Percentiles rank a stretch among this genome's conserved stretches.
Evolutionary conservation across 2,113 vertebrate genomes (phyloP).

Genomic region (Salvelinus namaycush): DNA sequence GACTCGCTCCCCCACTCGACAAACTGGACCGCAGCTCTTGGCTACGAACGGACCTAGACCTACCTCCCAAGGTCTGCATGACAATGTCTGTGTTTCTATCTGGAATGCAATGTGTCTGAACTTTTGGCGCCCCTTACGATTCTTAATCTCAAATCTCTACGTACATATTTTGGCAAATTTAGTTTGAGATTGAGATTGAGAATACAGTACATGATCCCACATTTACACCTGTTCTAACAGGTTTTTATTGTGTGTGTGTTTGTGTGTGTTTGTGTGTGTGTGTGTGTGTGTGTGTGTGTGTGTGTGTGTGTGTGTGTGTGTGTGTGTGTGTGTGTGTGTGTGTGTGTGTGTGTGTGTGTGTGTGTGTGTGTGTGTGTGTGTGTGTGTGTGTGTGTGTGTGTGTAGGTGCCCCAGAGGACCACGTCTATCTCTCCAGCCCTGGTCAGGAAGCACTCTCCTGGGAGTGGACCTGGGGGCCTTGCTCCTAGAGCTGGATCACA

Average conservation of each 20-base stretch:
- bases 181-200: no score
- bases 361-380: no score
- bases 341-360: constrained; percentile 3
- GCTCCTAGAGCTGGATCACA: constrained; percentile 87
- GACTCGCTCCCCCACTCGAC: constrained; percentile 82
- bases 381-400: background rate
- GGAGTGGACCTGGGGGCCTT: constrained; percentile 84
- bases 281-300: no score
- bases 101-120: background rate
- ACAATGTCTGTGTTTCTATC: background rate
- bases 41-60: constrained; percentile 96
- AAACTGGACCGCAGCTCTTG: constrained; percentile 96
- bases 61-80: constrained; percentile 91
- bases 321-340: background rate
- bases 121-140: no score
- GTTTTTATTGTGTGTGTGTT: no score
- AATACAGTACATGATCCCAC: no score
- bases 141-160: no score
- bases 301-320: constrained; percentile 2
- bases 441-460: constrained; percentile 94
- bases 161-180: no score
- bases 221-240: no score
- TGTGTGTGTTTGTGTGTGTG: no score
- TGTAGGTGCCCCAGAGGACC: constrained; percentile 96
- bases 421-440: constrained; percentile 97